phyloP scores from a whole-genome alignment of 2,113 vertebrate genomes.

The Syngnathus scovelli region DNA sequence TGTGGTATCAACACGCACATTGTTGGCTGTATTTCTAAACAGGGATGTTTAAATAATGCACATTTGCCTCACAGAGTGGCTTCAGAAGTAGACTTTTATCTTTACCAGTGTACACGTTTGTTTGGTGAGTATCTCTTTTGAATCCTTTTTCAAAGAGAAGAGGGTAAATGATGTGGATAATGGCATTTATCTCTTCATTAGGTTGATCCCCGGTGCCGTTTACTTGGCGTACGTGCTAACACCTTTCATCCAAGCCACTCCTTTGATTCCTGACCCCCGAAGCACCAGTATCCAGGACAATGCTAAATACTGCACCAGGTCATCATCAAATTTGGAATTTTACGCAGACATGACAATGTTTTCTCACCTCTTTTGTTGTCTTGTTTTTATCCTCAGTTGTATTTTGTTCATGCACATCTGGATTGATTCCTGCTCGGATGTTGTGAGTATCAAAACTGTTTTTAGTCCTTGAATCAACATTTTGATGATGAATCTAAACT shows the following conservation, averaged over 20 bases:
- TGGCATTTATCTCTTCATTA: slow-evolving; percentile 21
- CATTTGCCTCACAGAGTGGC: slow-evolving; percentile 22
- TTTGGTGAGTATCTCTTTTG: slow-evolving; percentile 50
- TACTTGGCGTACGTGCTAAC: slow-evolving; percentile 57
- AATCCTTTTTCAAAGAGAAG: not conserved
- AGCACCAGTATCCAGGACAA: accelerated
- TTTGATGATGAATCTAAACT: not conserved
- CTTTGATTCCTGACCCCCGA: not conserved
- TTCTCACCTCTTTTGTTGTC: not conserved
- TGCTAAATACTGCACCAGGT: slow-evolving; percentile 62
- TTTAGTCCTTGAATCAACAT: not conserved
- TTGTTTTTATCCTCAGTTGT: slow-evolving; percentile 54
- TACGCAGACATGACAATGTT: not conserved
- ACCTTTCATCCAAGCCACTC: not conserved
- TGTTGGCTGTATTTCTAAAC: not conserved
- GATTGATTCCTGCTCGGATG: slow-evolving; percentile 37
- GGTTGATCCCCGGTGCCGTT: slow-evolving; percentile 53
- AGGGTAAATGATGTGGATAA: not conserved
- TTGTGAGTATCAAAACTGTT: slow-evolving; percentile 45
- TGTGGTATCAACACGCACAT: slow-evolving; percentile 10
- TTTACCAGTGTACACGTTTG: slow-evolving; percentile 29
- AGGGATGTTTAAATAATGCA: not conserved
- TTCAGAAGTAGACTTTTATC: slow-evolving; percentile 1
- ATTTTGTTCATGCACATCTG: slow-evolving; percentile 64
- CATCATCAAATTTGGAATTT: not conserved